Percentiles rank a stretch among this genome's conserved stretches.
Conservation (phyloP, 1,140 invertebrate species). For the Probaryconus sp. region DNA sequence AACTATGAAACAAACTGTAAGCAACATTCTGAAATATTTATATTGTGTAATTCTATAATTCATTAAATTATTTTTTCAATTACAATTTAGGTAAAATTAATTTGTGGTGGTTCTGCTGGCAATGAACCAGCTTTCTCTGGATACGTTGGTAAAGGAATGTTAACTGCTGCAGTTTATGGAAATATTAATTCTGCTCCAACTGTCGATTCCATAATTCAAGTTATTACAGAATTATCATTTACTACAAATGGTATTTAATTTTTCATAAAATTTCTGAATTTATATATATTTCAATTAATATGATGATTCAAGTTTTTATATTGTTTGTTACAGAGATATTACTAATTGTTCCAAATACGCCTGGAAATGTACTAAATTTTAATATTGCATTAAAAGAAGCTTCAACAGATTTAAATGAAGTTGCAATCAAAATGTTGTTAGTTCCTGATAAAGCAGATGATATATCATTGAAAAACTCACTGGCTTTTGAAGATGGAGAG, state of each 20-base stretch:
- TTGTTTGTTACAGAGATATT: conserved; percentile 80
- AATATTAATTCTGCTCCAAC: conserved; percentile 76
- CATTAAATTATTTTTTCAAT: too few relatives aligned
- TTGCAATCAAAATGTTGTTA: conserved; percentile 70
- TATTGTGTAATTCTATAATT: too few relatives aligned
- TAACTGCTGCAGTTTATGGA: conserved; percentile 83
- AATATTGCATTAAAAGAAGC: conserved; percentile 80
- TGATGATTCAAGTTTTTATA: too few relatives aligned
- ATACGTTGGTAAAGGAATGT: conserved; percentile 84
- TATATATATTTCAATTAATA: background rate
- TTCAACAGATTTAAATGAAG: conserved; percentile 76
- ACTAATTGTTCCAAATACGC: conserved; percentile 82
- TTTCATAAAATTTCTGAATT: conserved; percentile 14
- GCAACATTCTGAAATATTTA: too few relatives aligned
- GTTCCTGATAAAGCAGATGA: conserved; percentile 32
- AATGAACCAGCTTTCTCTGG: conserved; percentile 83
- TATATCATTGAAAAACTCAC: too few relatives aligned
- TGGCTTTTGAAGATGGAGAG: background rate
- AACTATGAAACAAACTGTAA: conserved; percentile 65
- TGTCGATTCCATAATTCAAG: conserved; percentile 51
- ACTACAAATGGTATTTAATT: conserved; percentile 1
- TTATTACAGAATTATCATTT: conserved; percentile 59
- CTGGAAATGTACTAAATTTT: conserved; percentile 83
- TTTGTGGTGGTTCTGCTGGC: conserved; percentile 83
- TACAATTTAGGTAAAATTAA: conserved; percentile 78